Evolutionary conservation across 1,140 invertebrate genomes (phyloP), one percentile per base, ranked within the genome.

Genomic region (Scaptomyza montana): DNA sequence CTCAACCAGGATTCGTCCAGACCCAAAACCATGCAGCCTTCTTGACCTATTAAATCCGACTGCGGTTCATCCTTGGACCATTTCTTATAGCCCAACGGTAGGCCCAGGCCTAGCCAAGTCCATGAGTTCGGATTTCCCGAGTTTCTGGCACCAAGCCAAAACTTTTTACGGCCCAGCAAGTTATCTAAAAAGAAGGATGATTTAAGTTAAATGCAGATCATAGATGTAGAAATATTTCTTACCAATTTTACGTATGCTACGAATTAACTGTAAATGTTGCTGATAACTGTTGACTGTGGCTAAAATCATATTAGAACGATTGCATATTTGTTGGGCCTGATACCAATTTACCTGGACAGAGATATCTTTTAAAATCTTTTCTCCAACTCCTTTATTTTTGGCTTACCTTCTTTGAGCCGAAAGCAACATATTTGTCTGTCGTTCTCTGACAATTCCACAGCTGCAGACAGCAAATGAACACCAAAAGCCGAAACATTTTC

Each of bases 81-180:
- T 5, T 69, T 60, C 7, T 61, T 61, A n/a, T 56, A 80, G n/a
- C 80, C 74, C 39, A 85, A 43, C 1, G 77, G 85, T 7, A 60
- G 41, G 2, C 85, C 85, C 21, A 30, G 55, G 33, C 70, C 65
- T 4, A 74, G 13, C 85, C 85, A 89, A 4, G 63, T 69, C 85
- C 85, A 89, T 9, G 50, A 9, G 7, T 9, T 49, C 0, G 41
- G 2, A 13, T 70, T 8, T 2, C 28, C 66, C 10, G 67, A 28
- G 28, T 89, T 80, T 5, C 77, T 89, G 46, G 69, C 85, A 0
- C 70, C 79, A 19, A 89, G 13, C 85, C 85, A 89, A 21, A 89
- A 89, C 1, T 51, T 47, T 16, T 50, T 51, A 10, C 50, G 45
- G 0, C 64, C 74, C 13, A 75, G n/a, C 8, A 51, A 25, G 9